phyloP scores from a whole-genome alignment of 2,797 vertebrate genomes.

The Naso thynnoides region DNA sequence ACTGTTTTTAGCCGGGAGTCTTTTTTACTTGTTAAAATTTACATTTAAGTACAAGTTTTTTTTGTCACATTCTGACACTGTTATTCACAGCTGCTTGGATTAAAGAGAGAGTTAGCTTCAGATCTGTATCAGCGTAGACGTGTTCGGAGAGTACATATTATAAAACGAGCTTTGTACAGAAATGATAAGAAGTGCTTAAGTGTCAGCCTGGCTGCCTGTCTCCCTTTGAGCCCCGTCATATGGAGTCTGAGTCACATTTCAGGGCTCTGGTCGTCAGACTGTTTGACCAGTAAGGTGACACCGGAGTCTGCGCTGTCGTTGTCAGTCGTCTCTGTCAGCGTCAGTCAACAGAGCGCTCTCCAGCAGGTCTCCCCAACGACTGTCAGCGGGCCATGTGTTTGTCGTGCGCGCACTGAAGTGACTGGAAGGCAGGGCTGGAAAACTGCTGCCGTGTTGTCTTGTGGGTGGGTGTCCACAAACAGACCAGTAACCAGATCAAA shows the following conservation, averaged over 20 bases:
- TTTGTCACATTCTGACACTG: constrained; percentile 9
- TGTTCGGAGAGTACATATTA: not conserved
- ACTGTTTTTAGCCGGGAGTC: constrained; percentile 17
- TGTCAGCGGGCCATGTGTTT: constrained; percentile 62
- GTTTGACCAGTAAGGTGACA: constrained; percentile 75
- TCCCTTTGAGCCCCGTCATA: constrained; percentile 31
- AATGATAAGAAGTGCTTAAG: constrained; percentile 19
- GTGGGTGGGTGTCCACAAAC: constrained; percentile 61
- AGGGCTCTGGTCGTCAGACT: constrained; percentile 40
- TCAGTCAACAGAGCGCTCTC: constrained; percentile 58
- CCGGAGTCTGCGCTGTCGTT: constrained; percentile 37
- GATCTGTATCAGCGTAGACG: constrained; percentile 13
- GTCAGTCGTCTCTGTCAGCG: constrained; percentile 67
- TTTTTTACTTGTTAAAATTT: not conserved
- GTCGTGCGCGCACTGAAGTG: constrained; percentile 65
- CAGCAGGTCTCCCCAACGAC: constrained; percentile 18
- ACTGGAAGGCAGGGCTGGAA: constrained; percentile 47
- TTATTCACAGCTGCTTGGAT: constrained; percentile 15
- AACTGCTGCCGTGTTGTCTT: constrained; percentile 74
- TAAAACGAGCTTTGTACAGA: constrained; percentile 5
- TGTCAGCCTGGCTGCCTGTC: constrained; percentile 8
- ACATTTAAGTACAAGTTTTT: not conserved
- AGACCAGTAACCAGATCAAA: constrained; percentile 68
- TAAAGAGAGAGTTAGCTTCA: constrained; percentile 13
- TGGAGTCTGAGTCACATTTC: constrained; percentile 43